Conservation (phyloP, 2,888 invertebrate species). For the Galerucella nymphaeae region DNA sequence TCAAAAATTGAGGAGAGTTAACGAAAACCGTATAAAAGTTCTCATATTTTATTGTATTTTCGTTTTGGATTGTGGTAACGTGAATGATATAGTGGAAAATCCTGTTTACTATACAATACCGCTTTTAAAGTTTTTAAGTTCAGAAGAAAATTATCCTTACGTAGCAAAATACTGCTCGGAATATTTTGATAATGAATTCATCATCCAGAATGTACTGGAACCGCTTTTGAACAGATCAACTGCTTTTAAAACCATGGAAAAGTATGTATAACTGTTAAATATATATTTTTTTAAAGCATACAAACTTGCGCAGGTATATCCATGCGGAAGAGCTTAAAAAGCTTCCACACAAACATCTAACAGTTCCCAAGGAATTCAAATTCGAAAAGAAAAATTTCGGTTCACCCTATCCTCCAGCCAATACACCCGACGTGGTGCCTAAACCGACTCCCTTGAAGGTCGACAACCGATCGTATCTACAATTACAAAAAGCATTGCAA, state of each 20-base stretch:
- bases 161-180: conserved; percentile 66
- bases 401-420: conserved; percentile 42
- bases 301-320: conserved; percentile 13
- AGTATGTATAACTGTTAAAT: conserved; percentile 9
- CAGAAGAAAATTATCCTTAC: conserved; percentile 65
- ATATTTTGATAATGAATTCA: conserved; percentile 67
- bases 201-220: conserved; percentile 66
- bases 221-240: conserved; percentile 64
- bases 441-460: neutral
- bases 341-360: conserved; percentile 43
- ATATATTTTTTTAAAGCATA: neutral
- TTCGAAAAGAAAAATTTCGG: conserved; percentile 27
- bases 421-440: conserved; percentile 36
- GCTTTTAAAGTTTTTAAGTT: conserved; percentile 65
- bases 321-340: conserved; percentile 36
- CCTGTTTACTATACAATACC: conserved; percentile 48
- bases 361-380: conserved; percentile 50
- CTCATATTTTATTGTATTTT: conserved; percentile 56
- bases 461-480: conserved; percentile 25
- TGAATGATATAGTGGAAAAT: conserved; percentile 46
- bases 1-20: conserved; percentile 45
- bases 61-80: conserved; percentile 51
- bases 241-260: conserved; percentile 41
- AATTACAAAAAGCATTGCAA: conserved; percentile 44
- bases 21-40: conserved; percentile 47